phyloP scores from a whole-genome alignment of 2,113 vertebrate genomes.

The Gallinago media region DNA sequence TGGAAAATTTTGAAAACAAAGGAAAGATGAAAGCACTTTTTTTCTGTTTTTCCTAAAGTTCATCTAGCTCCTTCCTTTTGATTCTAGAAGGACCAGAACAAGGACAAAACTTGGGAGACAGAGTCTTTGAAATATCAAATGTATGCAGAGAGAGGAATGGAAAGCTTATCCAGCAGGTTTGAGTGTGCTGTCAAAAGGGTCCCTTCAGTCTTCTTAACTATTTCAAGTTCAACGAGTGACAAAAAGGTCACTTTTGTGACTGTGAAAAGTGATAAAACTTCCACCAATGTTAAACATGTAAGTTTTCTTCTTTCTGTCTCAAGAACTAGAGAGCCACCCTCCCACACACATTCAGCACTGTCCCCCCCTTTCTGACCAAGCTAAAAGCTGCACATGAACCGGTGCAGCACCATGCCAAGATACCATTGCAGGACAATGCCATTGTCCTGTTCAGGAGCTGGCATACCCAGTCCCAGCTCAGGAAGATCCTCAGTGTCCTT shows the following conservation, averaged over 20 bases:
- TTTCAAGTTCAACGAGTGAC: neutral
- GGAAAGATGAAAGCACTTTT: neutral
- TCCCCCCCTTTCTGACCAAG: neutral
- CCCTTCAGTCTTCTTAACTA: neutral
- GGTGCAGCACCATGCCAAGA: neutral
- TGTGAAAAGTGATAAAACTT: neutral
- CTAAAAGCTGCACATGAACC: neutral
- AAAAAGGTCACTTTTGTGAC: too few species aligned
- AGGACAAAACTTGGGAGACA: neutral
- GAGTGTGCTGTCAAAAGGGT: neutral
- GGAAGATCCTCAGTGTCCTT: neutral
- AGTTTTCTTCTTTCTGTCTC: neutral
- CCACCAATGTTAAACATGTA: neutral
- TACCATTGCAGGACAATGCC: neutral
- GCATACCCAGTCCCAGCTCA: neutral
- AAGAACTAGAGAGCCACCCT: neutral
- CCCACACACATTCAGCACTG: neutral
- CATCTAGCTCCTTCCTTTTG: neutral
- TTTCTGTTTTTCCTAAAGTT: neutral
- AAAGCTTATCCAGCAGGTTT: neutral
- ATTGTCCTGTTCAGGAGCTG: neutral
- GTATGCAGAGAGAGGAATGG: neutral
- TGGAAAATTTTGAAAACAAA: neutral
- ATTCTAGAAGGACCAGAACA: neutral
- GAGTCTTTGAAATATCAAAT: neutral